Base-by-base conservation (phyloP, 2,113 vertebrate genomes). In the Catharus minimus region DNA sequence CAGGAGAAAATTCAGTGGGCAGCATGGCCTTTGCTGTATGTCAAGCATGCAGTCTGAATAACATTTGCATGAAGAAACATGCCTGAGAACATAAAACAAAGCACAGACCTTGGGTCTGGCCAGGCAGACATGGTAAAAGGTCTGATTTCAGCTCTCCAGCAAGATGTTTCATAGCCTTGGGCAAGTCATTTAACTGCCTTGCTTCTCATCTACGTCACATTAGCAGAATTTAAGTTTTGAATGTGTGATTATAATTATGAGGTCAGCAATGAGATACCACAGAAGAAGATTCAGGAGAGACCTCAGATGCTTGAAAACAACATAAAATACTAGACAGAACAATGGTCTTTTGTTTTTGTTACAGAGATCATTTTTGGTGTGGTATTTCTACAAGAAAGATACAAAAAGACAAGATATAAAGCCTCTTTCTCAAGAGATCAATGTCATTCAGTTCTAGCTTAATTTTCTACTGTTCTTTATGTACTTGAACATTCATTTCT, bases 71-170 rank as follows among this genome's bases (percentile, higher is more conserved):
- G 92, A 92, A 93, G 81, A 89, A 94, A 95, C 95, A 92, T 52
- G 88, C 39, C 74, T 82, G 58, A 86, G 60, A 94, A 90, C 60
- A 82, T 69, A 84, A 92, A 94, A 88, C 83, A 90, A 83, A 88
- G 53, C 61, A n/a, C 61, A 95, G 73, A 61, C 74, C 89, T 86
- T 36, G 39, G 38, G 62, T 68, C 74, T 81, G 90, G 81, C 55
- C 81, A 76, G 58, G 30, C 66, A 89, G 92, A 90, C n/a, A 1
- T 52, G 66, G 58, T 89, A 74, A 87, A 85, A 88, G 66, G 86
- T 85, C 88, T 79, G 52, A 69, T 92, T 95, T 93, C 92, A 93
- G 62, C 62, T 92, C 73, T 83, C 49, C 55, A 93, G 74, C 39
- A 75, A 88, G 74, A 77, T 11, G 44, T 41, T 94, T 75, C 64